Evolutionary conservation across 2,888 invertebrate species (phyloP).

Genomic region (Cenopis cana): DNA sequence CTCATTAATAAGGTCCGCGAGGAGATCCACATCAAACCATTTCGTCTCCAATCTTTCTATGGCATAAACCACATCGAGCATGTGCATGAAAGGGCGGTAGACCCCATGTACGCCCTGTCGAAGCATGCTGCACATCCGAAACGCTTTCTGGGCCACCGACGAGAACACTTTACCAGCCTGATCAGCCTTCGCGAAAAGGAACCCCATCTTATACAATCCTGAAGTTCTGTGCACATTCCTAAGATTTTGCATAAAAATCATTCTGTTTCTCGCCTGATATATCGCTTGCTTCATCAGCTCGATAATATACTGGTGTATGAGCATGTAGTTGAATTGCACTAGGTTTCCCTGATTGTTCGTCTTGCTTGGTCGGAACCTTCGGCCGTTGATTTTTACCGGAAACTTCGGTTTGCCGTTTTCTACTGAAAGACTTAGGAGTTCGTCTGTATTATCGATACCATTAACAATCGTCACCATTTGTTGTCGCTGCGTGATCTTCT

Average conservation of each 20-base stretch:
- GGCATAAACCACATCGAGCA: constrained; percentile 12
- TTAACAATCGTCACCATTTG: constrained; percentile 54
- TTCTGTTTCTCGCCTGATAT: constrained; percentile 63
- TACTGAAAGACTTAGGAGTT: constrained; percentile 57
- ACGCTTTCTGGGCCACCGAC: constrained; percentile 39
- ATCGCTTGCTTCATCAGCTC: constrained; percentile 68
- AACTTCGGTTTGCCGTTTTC: constrained; percentile 52
- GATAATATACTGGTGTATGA: constrained; percentile 53
- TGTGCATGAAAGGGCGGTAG: not conserved
- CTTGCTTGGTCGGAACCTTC: constrained; percentile 54
- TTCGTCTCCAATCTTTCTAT: constrained; percentile 9
- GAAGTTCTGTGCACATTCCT: constrained; percentile 51
- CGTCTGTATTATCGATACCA: constrained; percentile 60
- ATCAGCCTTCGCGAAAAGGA: constrained; percentile 63
- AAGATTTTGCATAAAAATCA: constrained; percentile 62
- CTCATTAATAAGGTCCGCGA: not conserved
- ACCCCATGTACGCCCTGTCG: constrained; percentile 25
- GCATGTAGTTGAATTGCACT: constrained; percentile 50
- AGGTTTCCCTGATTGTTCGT: accelerated
- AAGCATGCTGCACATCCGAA: constrained; percentile 48
- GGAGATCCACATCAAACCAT: constrained; percentile 13
- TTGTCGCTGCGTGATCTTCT: constrained; percentile 48
- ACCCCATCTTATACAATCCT: constrained; percentile 68
- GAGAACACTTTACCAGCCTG: constrained; percentile 55
- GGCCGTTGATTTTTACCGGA: constrained; percentile 47